These are phyloP conservation scores for Allolobophora icterica DNA, from an alignment of 2,888 invertebrate species.

Conservation along the genomic window DNA sequence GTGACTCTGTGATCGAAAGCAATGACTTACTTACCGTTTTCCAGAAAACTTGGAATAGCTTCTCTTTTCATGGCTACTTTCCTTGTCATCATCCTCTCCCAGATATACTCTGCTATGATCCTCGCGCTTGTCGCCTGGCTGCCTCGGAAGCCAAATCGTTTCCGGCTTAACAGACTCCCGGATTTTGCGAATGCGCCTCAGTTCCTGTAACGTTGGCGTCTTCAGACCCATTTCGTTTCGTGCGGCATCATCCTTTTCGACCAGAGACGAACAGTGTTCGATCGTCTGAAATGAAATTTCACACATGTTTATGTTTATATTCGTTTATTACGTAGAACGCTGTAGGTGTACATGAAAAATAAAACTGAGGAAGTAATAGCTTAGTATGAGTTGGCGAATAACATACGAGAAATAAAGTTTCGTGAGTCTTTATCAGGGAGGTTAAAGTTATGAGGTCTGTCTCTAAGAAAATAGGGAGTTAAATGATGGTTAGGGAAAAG, in stretches of 20 bases:
- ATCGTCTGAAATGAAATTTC: conserved; percentile 23
- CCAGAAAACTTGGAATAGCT: neutral
- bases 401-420: no score
- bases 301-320: no score
- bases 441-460: no score
- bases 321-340: no score
- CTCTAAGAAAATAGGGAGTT: no score
- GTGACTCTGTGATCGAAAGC: neutral
- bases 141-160: conserved; percentile 28
- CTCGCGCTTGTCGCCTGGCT: conserved; percentile 26
- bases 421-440: no score
- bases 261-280: conserved; percentile 14
- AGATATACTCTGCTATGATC: neutral
- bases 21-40: neutral
- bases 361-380: no score
- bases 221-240: conserved; percentile 27
- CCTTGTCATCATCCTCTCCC: conserved; percentile 6
- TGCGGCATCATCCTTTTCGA: conserved; percentile 31
- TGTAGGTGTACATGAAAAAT: no score
- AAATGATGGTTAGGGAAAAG: no score
- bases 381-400: no score
- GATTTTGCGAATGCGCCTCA: conserved; percentile 29
- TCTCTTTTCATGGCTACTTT: neutral
- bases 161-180: conserved; percentile 33
- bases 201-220: neutral